phyloP scores from a whole-genome alignment of 2,888 invertebrate species.

The Taenaris catops region DNA sequence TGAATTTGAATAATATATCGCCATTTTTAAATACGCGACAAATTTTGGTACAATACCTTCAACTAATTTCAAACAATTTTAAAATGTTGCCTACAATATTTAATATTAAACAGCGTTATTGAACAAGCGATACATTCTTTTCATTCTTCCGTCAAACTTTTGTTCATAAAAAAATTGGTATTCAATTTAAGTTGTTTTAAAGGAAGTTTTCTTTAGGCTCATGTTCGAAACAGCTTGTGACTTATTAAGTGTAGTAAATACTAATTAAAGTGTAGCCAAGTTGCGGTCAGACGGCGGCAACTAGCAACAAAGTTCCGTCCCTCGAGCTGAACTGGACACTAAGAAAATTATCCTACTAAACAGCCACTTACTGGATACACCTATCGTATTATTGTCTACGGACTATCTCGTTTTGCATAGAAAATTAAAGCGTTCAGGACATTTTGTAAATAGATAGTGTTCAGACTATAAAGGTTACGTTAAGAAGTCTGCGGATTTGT shows the following conservation, averaged over 20 bases:
- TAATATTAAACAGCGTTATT: conserved; percentile 27
- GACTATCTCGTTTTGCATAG: conserved; percentile 17
- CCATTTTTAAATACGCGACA: too few species aligned
- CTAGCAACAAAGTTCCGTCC: conserved; percentile 49
- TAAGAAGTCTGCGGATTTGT: conserved; percentile 29
- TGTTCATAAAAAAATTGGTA: conserved; percentile 27
- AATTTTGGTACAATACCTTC: too few species aligned
- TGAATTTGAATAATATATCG: too few species aligned
- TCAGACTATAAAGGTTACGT: conserved; percentile 18
- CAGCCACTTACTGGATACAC: conserved; percentile 15
- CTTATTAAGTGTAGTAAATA: conserved; percentile 41
- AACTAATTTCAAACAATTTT: neutral
- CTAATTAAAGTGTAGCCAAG: conserved; percentile 60
- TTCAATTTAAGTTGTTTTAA: conserved; percentile 29
- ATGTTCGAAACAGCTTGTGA: conserved; percentile 32
- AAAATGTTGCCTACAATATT: conserved; percentile 7
- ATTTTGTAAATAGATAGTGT: conserved; percentile 19
- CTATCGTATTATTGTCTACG: conserved; percentile 6
- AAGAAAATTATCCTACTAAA: conserved; percentile 32
- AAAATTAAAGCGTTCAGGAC: conserved; percentile 18
- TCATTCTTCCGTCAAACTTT: conserved; percentile 33
- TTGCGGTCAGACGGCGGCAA: conserved; percentile 43
- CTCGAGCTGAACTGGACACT: conserved; percentile 38
- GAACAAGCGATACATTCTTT: conserved; percentile 36
- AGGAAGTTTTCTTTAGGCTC: conserved; percentile 25